These are phyloP conservation scores for Papilio protenor DNA, from an alignment of 2,888 invertebrate species.

Conservation along the genomic window DNA sequence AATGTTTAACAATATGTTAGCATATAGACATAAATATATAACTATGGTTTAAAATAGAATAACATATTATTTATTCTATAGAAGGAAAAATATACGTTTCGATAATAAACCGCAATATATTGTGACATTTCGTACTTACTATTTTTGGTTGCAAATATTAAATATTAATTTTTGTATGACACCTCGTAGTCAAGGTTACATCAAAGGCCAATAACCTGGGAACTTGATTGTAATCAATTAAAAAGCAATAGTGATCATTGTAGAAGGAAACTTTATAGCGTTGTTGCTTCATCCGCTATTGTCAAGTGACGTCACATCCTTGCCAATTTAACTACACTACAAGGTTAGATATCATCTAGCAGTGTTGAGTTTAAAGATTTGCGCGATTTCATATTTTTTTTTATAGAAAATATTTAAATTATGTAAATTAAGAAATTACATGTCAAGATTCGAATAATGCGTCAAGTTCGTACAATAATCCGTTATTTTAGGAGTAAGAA, in stretches of 20 bases:
- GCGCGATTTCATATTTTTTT: not conserved
- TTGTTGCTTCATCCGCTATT: conserved; percentile 28
- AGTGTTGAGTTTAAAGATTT: not conserved
- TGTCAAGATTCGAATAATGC: no score
- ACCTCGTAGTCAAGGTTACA: conserved; percentile 1
- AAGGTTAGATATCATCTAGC: conserved; percentile 22
- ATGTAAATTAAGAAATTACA: not conserved
- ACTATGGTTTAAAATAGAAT: not conserved
- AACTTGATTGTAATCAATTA: conserved; percentile 19
- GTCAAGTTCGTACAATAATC: not conserved
- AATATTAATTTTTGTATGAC: not conserved
- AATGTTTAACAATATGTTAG: not conserved
- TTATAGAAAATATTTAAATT: not conserved
- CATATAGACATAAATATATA: not conserved
- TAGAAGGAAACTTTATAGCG: conserved; percentile 32
- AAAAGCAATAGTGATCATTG: conserved; percentile 17
- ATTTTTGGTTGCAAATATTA: not conserved
- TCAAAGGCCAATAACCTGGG: conserved; percentile 20
- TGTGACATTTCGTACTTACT: not conserved
- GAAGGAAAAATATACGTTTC: not conserved
- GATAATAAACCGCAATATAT: not conserved
- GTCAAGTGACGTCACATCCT: conserved; percentile 48
- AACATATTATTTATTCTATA: not conserved
- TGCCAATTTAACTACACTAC: conserved; percentile 40
- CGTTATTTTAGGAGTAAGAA: not conserved